Evolutionary conservation across 2,797 vertebrate species (phyloP).

Genomic region (Pristis pectinata): DNA sequence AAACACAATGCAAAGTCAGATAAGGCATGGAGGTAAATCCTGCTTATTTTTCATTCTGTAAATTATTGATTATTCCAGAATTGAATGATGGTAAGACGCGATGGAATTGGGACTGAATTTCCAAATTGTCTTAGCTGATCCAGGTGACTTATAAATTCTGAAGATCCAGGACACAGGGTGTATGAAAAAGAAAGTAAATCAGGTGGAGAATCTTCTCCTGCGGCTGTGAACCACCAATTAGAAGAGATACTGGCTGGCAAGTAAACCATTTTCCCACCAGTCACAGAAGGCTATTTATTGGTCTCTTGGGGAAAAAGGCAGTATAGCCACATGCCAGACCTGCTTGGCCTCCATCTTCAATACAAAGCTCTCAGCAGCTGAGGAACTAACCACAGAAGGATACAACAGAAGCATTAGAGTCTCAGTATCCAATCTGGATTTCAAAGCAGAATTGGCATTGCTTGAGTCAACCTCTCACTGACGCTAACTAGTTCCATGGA

Average conservation of each 20-base stretch:
- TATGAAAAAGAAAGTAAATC: not conserved
- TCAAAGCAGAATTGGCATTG: not conserved
- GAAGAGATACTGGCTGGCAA: not conserved
- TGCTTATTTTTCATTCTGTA: not conserved
- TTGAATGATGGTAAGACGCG: no score
- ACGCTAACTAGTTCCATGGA: not conserved
- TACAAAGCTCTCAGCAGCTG: no score
- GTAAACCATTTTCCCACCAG: not conserved
- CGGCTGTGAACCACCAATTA: not conserved
- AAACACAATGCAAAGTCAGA: not conserved
- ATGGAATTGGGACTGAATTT: not conserved
- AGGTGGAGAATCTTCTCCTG: not conserved
- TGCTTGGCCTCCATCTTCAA: not conserved
- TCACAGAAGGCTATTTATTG: not conserved
- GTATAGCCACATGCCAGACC: not conserved
- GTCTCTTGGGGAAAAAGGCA: not conserved
- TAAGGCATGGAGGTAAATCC: not conserved
- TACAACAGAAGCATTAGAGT: not conserved
- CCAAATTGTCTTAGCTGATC: not conserved
- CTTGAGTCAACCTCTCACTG: not conserved
- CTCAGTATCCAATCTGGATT: not conserved
- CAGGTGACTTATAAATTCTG: not conserved
- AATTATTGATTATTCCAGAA: not conserved
- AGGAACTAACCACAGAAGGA: no score
- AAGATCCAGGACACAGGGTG: no score